Percentiles rank a stretch among this genome's conserved stretches.
phyloP scores from a whole-genome alignment of 2,888 invertebrate species.

The Mongoloraphidia duomilia region DNA sequence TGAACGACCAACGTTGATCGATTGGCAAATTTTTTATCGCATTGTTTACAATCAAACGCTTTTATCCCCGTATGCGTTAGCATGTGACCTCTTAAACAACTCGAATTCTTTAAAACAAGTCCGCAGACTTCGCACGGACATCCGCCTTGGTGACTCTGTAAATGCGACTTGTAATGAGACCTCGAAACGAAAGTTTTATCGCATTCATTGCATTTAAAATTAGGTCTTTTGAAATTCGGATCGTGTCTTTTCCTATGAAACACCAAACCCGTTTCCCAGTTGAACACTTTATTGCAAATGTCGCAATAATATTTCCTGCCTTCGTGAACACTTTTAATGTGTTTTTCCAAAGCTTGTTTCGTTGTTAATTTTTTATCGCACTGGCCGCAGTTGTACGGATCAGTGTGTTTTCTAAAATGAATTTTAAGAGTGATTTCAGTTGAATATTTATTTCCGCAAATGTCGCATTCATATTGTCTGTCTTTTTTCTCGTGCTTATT shows the following conservation, averaged over 20 bases:
- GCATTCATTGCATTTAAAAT: conserved; percentile 15
- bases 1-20: conserved; percentile 4
- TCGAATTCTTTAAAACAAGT: conserved; percentile 11
- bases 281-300: conserved; percentile 5
- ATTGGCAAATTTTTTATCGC: conserved; percentile 7
- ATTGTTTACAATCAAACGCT: conserved; percentile 4
- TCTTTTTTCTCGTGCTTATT: neutral
- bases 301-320: conserved; percentile 1
- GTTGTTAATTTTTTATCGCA: neutral
- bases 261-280: conserved; percentile 3
- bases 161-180: conserved; percentile 17
- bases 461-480: neutral
- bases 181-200: conserved; percentile 16
- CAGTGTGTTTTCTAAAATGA: neutral
- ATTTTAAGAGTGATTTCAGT: conserved; percentile 1
- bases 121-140: conserved; percentile 15
- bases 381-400: conserved; percentile 1
- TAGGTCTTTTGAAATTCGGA: neutral
- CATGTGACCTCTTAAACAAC: conserved; percentile 5
- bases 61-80: conserved; percentile 3
- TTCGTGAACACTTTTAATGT: conserved; percentile 1
- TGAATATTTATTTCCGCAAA: conserved; percentile 3
- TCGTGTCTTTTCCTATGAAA: conserved; percentile 1
- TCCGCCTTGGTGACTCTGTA: conserved; percentile 21
- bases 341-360: neutral